Conservation (phyloP, 37 sponge, comb jelly and placozoan genomes). For the Eunapius fragilis region DNA sequence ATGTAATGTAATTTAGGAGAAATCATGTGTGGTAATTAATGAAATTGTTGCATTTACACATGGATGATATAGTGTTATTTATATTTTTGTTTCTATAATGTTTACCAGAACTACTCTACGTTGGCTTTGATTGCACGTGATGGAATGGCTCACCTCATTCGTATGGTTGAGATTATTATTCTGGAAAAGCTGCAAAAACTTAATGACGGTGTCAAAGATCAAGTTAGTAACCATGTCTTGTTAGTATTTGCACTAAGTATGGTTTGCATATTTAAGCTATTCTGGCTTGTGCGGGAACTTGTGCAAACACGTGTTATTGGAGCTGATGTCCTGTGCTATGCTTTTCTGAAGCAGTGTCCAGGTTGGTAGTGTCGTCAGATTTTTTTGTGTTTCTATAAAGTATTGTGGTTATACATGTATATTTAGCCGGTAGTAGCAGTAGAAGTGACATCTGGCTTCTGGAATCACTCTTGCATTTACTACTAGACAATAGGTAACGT, state of each 20-base stretch:
- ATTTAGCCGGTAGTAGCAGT: slow-evolving; percentile 36
- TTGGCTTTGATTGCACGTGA: slow-evolving; percentile 85
- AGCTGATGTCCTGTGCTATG: slow-evolving; percentile 82
- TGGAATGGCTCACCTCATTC: slow-evolving; percentile 64
- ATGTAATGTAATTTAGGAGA: too few relatives aligned
- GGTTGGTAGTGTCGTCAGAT: slow-evolving; percentile 21
- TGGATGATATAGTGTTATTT: too few relatives aligned
- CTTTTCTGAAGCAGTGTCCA: slow-evolving; percentile 84
- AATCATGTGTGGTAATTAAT: too few relatives aligned
- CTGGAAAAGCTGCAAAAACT: slow-evolving; percentile 84
- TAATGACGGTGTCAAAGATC: slow-evolving; percentile 56
- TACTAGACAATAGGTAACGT: slow-evolving; percentile 65
- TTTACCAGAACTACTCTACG: slow-evolving; percentile 66
- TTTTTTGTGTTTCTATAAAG: neutral
- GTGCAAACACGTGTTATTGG: slow-evolving; percentile 67
- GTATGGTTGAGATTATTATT: slow-evolving; percentile 65
- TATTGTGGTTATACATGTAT: too few relatives aligned
- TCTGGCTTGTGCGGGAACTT: slow-evolving; percentile 86
- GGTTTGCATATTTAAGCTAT: slow-evolving; percentile 41
- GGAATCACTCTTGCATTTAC: slow-evolving; percentile 64
- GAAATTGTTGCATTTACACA: too few relatives aligned
- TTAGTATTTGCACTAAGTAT: neutral
- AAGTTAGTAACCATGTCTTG: slow-evolving; percentile 40
- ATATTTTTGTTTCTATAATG: too few relatives aligned
- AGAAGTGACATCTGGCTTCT: slow-evolving; percentile 51